Conservation (phyloP, 1,140 invertebrate genomes). For the Drosophila kanapiae region DNA sequence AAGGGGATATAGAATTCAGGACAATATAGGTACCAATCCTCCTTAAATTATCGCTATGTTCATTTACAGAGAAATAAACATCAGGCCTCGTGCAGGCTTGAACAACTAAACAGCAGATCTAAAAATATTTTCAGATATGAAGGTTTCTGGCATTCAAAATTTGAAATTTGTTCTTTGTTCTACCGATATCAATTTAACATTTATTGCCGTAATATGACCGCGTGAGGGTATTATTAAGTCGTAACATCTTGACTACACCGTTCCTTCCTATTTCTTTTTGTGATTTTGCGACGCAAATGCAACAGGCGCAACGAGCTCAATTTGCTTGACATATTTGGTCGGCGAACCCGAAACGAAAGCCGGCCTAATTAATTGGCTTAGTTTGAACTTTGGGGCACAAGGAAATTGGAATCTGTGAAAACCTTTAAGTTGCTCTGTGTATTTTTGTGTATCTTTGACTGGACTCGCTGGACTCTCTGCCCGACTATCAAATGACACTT, state of each 20-base stretch:
- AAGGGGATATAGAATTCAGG: neutral
- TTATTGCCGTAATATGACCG: neutral
- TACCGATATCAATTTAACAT: too few species aligned
- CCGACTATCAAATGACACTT: slow-evolving; percentile 72
- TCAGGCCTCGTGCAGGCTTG: too few species aligned
- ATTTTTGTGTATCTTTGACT: slow-evolving; percentile 2
- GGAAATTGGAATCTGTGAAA: slow-evolving; percentile 29
- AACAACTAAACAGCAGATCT: neutral
- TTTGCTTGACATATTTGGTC: slow-evolving; percentile 74
- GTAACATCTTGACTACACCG: too few species aligned
- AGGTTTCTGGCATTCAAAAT: neutral
- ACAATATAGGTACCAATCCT: neutral
- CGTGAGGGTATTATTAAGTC: neutral
- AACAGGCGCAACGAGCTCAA: slow-evolving; percentile 70
- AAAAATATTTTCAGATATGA: neutral
- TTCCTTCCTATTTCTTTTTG: slow-evolving; percentile 34
- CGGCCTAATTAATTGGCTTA: slow-evolving; percentile 79
- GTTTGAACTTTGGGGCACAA: slow-evolving; percentile 59
- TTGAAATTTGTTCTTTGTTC: slow-evolving; percentile 9
- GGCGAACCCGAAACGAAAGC: slow-evolving; percentile 45
- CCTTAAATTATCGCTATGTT: too few species aligned
- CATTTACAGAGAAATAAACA: too few species aligned
- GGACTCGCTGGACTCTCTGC: slow-evolving; percentile 18
- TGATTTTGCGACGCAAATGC: slow-evolving; percentile 58
- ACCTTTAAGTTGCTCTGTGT: slow-evolving; percentile 52